Evolutionary conservation across 2,888 invertebrate genomes (phyloP).

Genomic region (Xylota sylvarum): DNA sequence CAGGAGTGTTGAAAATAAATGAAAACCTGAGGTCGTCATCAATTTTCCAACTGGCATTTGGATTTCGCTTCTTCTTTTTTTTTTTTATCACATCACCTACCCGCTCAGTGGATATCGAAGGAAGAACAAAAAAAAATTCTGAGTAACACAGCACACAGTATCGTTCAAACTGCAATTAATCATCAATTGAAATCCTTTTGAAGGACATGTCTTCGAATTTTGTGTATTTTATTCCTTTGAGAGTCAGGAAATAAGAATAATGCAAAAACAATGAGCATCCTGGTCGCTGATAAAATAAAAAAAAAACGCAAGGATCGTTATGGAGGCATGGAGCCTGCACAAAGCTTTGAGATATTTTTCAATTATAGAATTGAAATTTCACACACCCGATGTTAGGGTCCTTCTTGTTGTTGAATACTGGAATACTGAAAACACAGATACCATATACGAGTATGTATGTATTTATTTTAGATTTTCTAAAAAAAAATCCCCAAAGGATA

Average conservation of each 20-base stretch:
- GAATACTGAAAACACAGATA: background rate
- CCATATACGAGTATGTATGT: no score
- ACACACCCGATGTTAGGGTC: conserved; percentile 11
- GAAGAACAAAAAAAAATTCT: background rate
- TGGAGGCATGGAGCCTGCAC: background rate
- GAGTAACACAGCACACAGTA: conserved; percentile 20
- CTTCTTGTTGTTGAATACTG: background rate
- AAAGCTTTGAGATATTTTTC: conserved; percentile 61
- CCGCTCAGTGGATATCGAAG: conserved; percentile 19
- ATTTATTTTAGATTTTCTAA: conserved; percentile 53
- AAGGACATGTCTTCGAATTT: conserved; percentile 55
- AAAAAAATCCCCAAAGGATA: conserved; percentile 44
- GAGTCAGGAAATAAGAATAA: conserved; percentile 24
- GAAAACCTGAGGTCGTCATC: conserved; percentile 75
- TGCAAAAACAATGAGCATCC: conserved; percentile 58
- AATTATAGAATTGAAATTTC: conserved; percentile 73
- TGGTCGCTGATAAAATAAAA: conserved; percentile 12
- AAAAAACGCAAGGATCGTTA: background rate
- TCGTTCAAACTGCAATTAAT: conserved; percentile 67
- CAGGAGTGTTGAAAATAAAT: conserved; percentile 70
- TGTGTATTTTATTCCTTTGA: conserved; percentile 10
- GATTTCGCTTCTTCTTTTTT: conserved; percentile 30
- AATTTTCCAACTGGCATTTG: conserved; percentile 74
- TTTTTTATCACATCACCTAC: conserved; percentile 18
- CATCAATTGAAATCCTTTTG: conserved; percentile 69